A percentile compares a stretch with the other conserved stretches of the same genome.
Evolutionary conservation across 2,113 vertebrate species (phyloP).

Genomic region (Hyla sarda): DNA sequence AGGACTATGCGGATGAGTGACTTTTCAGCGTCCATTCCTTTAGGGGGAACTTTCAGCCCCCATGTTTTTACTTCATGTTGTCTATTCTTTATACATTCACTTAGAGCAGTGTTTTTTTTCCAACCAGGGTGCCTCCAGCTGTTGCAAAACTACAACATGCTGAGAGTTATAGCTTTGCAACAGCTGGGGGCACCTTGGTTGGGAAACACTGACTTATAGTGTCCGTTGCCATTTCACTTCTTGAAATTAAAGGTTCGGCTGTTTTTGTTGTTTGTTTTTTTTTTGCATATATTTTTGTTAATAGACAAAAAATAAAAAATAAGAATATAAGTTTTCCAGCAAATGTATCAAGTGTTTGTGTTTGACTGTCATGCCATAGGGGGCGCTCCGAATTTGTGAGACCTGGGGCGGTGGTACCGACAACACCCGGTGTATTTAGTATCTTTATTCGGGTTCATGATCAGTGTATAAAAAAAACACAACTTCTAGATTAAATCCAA

Average conservation of each 20-base stretch:
- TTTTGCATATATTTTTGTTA: slow-evolving; percentile 1
- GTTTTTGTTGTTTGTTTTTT: too few relatives aligned
- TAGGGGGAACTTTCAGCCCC: neutral
- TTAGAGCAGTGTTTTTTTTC: too few relatives aligned
- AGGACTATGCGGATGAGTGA: neutral
- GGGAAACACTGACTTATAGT: too few relatives aligned
- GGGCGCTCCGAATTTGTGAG: neutral
- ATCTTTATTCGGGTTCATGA: too few relatives aligned
- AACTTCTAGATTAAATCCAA: too few relatives aligned
- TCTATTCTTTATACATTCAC: neutral
- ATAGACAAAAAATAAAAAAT: neutral
- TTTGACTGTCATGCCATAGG: neutral
- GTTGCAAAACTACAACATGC: too few relatives aligned
- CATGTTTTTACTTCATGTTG: neutral
- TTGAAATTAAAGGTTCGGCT: neutral
- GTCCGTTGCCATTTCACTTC: neutral
- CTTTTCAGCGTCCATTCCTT: neutral
- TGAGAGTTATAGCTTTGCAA: too few relatives aligned
- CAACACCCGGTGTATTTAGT: too few relatives aligned
- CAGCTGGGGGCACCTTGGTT: too few relatives aligned
- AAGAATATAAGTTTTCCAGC: slow-evolving; percentile 14
- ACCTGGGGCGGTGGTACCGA: too few relatives aligned
- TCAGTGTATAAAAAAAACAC: neutral
- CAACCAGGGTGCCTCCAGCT: too few relatives aligned
- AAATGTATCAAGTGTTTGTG: neutral